These are phyloP conservation scores for Ceratosolen solmsi DNA, from an alignment of 1,140 invertebrate genomes.

Conservation along the genomic window DNA sequence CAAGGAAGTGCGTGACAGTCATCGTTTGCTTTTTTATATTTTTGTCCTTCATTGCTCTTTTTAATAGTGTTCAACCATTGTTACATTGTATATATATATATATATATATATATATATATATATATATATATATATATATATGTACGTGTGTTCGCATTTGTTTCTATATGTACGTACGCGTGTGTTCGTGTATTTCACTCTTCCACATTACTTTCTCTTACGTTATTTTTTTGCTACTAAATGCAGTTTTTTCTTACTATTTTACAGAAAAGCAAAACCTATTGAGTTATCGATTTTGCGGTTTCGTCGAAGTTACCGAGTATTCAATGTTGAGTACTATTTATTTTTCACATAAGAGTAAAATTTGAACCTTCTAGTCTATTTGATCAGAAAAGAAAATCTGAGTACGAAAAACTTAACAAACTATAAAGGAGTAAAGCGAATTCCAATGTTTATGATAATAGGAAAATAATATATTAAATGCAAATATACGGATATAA, in stretches of 20 bases:
- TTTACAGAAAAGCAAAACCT: conserved; percentile 21
- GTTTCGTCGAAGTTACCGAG: not conserved
- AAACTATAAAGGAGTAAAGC: too few species aligned
- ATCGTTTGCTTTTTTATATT: not conserved
- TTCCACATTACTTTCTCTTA: not conserved
- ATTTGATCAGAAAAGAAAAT: too few species aligned
- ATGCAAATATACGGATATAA: too few species aligned
- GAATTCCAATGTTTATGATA: too few species aligned
- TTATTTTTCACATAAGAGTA: not conserved
- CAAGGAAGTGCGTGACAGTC: not conserved
- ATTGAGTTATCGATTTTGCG: conserved; percentile 16
- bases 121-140: too few species aligned
- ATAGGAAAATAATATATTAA: too few species aligned
- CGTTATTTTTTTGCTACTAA: not conserved
- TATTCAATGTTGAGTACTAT: not conserved
- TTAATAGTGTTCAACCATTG: not conserved
- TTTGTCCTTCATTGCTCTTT: not conserved
- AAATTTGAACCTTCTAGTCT: not conserved
- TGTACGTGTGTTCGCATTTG: too few species aligned
- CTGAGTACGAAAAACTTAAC: too few species aligned
- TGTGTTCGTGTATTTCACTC: too few species aligned
- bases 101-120: too few species aligned
- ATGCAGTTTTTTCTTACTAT: conserved; percentile 2
- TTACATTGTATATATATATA: too few species aligned
- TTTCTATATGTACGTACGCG: too few species aligned